Base-by-base conservation (phyloP, 1,140 invertebrate genomes). In the Cyrtorhinus lividipennis region DNA sequence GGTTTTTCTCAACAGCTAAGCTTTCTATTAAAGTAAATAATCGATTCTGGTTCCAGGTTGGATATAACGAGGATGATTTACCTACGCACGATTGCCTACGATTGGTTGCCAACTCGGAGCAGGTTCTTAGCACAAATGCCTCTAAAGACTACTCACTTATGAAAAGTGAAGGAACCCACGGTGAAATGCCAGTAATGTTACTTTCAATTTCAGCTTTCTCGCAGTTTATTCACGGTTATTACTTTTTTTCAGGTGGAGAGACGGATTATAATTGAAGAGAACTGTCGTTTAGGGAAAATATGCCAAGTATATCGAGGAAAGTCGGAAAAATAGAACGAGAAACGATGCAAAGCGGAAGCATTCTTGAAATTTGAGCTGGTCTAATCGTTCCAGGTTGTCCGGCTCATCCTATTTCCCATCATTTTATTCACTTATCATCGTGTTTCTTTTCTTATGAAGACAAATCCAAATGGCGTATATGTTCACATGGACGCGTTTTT, bases 51-150 rank as follows among this genome's bases (percentile, higher is more conserved):
- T 75, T 75, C 46, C 68, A 90, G 87, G 64, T 80, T 82, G 59
- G 82, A 67, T 95, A 94, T 73, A 73, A 76, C 2, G 82, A 85
- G 62, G 75, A 82, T 1, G 80, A 84, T 45, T 72, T 97, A 53
- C 92, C 93, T 0, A 72, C 71, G 3, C 90, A 96, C 76, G 81
- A 84, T 3, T 88, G 87, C 73, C 76, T 98, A 59, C 68, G 77
- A 68, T 72, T 96, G 24, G 73, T 88, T 56, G 81, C 81, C 24
- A 95, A 93, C 76, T 88, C 86, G 18, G 92, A 96, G 75, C 93
- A 98, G 75, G 74, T 83, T 8, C 72, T 96, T 24, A 86, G 83
- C 8, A 83, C 81, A 68, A 78, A 85, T 65, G 86, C 91, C 0
- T 85, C 89, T 18, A 76, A 48, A 74, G 91, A 62, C 76, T 97